Evolutionary conservation across 2,113 vertebrate genomes (phyloP), one percentile per base, ranked within the genome.

Genomic region (Oceanodroma tethys): DNA sequence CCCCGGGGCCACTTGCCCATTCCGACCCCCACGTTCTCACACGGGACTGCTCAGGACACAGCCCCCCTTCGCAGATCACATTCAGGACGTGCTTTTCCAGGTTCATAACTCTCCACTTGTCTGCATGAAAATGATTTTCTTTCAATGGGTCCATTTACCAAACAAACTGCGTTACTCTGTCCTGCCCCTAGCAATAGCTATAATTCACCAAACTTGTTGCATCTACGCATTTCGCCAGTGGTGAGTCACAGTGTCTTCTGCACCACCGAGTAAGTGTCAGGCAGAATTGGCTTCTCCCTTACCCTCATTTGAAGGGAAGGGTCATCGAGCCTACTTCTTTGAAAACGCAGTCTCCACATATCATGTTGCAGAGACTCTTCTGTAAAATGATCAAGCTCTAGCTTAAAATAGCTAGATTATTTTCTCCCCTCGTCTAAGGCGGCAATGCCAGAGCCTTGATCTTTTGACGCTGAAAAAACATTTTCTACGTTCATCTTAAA

Each of bases 391-490:
- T 93, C 81, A 63, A 95, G 83, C 75, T 93, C 86, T 25, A 78
- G 40, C 86, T 96, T 94, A 95, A 97, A 97, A 97, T 94, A 97
- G 94, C 52, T 60, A 19, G 56, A 94, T 89, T 81, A 95, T 75
- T 82, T 72, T 73, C 66, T 88, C 67, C 50, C n/a, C 36, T 91
- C 11, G 0, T 85, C 81, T 78, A 71, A 71, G 14, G 52, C 7
- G 2, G 76, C 76, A 79, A 78, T 30, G 81, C 47, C 89, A 94
- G 48, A 88, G 65, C 65, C 52, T 13, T 45, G 80, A 89, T 91
- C 84, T 85, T 89, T 87, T 78, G 72, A 73, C 10, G 45, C 27
- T 42, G 55, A 83, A 86, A 94, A 88, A 34, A 2, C 30, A 52
- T 67, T 74, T 91, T 93, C 81, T 67, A 85, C 0, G 0, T 84